A percentile compares a stretch with the other conserved stretches of the same genome.
Conservation (phyloP, 2,888 invertebrate species). For the Mycalesis mineus region DNA sequence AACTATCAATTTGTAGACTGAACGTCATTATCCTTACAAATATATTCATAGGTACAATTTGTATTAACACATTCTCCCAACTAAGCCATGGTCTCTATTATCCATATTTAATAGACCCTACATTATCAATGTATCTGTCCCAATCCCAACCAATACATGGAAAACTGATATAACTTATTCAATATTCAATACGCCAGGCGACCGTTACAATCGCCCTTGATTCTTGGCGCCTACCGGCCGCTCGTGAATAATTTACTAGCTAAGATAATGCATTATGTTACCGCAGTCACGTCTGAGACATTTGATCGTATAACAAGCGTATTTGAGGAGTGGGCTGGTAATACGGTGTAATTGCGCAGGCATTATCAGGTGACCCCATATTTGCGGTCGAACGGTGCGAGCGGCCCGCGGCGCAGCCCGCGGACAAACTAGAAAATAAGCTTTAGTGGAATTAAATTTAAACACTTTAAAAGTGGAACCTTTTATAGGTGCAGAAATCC, state of each 20-base stretch:
- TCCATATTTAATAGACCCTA: neutral
- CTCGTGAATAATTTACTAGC: conserved; percentile 61
- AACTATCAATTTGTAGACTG: neutral
- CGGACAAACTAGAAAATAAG: conserved; percentile 17
- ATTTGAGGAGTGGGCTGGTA: conserved; percentile 49
- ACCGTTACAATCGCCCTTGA: conserved; percentile 30
- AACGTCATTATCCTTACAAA: neutral
- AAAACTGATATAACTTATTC: conserved; percentile 13
- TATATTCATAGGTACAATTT: neutral
- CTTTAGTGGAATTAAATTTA: conserved; percentile 21
- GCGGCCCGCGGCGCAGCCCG: conserved; percentile 25
- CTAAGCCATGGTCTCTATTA: neutral
- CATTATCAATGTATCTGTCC: neutral
- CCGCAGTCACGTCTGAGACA: conserved; percentile 71
- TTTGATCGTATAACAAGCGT: conserved; percentile 68
- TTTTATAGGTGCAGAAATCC: neutral
- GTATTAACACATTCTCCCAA: neutral
- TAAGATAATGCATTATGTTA: conserved; percentile 65
- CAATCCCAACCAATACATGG: neutral
- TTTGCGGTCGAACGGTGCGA: conserved; percentile 53
- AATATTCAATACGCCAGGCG: conserved; percentile 16
- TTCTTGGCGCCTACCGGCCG: conserved; percentile 50
- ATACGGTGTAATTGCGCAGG: conserved; percentile 70
- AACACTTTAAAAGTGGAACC: conserved; percentile 7
- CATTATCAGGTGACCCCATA: conserved; percentile 75